Base-by-base conservation (phyloP, 2,888 invertebrate species). In the Perithous albicinctus region DNA sequence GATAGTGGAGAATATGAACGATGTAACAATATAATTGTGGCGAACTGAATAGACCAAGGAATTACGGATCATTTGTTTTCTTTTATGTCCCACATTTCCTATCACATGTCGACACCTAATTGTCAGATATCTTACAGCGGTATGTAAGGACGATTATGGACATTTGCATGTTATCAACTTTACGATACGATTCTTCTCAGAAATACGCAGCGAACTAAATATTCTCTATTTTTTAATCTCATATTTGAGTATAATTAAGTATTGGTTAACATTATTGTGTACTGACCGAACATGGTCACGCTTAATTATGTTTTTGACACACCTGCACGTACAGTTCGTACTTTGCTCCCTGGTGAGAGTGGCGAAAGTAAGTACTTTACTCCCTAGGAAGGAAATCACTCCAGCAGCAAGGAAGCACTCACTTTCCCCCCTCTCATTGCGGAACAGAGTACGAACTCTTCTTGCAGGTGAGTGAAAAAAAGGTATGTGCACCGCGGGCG, bases 21-120 rank as follows among this genome's bases (percentile, higher is more conserved):
- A 0, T 56, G 54, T 70, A 56, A 54, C 41, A 41, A 56, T 70
- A 70, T 56, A 10, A 69, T 26, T 38, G 70, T 18, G 56, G 12
- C 43, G 41, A 70, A 26, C 38, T 26, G 56, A 70, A 69, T 69
- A 69, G 35, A 69, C 15, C 35, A 35, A 69, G 54, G n/a, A 23
- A 69, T 38, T n/a, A 69, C 38, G 54, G 23, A 66, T 46, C 10
- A 48, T 46, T 48, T 2, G 7, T 66, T 46, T 23, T 66, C 18
- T 12, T 38, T 35, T 26, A 12, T 38, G 43, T 23, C 59, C 23
- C 35, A 15, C 41, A 1, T 35, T 29, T 41, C 29, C 26, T 20
- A 56, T 41, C 41, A 2, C 41, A 0, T 4, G 1, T 2, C 3
- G 1, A n/a, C 12, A 41, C 1, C 12, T 10, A 41, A n/a, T 4